phyloP scores from a whole-genome alignment of 2,797 vertebrate species.

The Manis crassicaudata region DNA sequence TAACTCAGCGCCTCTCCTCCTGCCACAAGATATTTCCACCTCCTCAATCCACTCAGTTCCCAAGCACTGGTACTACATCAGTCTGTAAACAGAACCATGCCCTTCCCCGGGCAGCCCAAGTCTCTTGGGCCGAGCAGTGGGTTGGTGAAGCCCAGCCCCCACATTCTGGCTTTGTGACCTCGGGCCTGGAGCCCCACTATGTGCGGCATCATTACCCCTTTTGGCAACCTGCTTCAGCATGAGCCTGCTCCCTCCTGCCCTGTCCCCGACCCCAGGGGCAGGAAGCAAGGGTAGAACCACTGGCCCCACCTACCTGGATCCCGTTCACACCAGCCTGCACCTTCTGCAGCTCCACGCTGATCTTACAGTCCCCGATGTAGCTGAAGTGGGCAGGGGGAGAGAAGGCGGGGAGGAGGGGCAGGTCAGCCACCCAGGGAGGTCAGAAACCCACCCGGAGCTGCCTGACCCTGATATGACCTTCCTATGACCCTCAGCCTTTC shows the following conservation, averaged over 20 bases:
- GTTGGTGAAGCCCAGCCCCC: background rate
- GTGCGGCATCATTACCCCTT: too few relatives aligned
- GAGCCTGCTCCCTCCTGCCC: background rate
- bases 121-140: background rate
- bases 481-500: background rate
- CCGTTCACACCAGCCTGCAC: slow-evolving; percentile 93
- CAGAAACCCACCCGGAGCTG: background rate
- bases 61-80: background rate
- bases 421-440: background rate
- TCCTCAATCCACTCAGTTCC: background rate
- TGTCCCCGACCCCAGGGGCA: background rate
- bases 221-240: background rate
- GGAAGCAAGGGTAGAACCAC: rapidly evolving
- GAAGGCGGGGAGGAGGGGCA: background rate
- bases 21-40: background rate
- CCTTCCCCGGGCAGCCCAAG: background rate
- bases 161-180: background rate
- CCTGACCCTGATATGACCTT: background rate
- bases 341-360: slow-evolving; percentile 91
- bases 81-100: background rate
- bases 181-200: background rate
- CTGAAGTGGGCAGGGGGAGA: slow-evolving; percentile 81
- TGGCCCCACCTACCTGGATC: slow-evolving; percentile 87
- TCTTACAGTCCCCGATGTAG: slow-evolving; percentile 94
- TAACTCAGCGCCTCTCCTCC: background rate